Evolutionary conservation across 2,113 vertebrate genomes (phyloP), one percentile per base, ranked within the genome.

Genomic region (Microcebus griseorufus): DNA sequence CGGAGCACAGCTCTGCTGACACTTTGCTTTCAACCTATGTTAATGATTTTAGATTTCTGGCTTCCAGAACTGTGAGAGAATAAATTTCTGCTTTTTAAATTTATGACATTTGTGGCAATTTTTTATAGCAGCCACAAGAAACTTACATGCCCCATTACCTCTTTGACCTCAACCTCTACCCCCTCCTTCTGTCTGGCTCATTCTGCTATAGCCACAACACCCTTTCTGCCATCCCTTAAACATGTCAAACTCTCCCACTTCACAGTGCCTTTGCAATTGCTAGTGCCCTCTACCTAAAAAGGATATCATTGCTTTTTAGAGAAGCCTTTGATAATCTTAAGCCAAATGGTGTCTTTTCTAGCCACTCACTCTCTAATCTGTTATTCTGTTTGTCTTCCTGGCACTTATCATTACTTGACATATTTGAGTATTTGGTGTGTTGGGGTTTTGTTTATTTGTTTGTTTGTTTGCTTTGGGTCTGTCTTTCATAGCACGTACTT

Each of bases 1-100:
- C 29, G n/a, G 3, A 60, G 55, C 1, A 0, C 5, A 25, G 37
- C 27, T 73, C 25, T 4, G 1, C 2, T 27, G 9, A 69, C 45
- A 81, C 32, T 34, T 7, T 42, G 48, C 62, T 89, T 64, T 37
- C 32, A 29, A 34, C 9, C 6, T 48, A 42, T 6, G 73, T 58
- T 37, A 70, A 8, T n/a, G 22, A 85, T 37, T 78, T 64, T 37
- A 18, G 58, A 79, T n/a, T 88, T 88, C 32, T 39, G 60, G 75
- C 45, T 83, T 78, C 42, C 22, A n/a, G 20, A 69, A 51, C 53
- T 62, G 29, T 9, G n/a, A 85, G 25, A 51, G 22, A 84, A 76
- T 42, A 45, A 45, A 48, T 48, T 79, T 65, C 10, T 72, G n/a
- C 14, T 27, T 37, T 55, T 39, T 72, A 27, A 86, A 84, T 58